Evolutionary conservation across 2,888 invertebrate genomes (phyloP), one percentile per base, ranked within the genome.

Genomic region (Clusia tigrina): DNA sequence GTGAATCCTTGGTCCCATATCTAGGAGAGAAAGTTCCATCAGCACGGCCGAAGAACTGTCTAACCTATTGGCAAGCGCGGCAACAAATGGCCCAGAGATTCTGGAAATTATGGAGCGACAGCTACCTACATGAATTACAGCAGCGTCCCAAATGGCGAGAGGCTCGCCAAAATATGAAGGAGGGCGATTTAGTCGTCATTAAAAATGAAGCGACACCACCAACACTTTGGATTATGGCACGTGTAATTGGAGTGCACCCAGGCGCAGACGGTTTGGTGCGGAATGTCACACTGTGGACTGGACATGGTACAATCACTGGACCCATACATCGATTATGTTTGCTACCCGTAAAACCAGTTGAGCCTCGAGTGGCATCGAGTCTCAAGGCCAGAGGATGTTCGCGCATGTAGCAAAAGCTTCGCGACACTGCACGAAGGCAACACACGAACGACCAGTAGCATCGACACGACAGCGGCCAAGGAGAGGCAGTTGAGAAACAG

Each of bases 61-160:
- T n/a, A n/a, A n/a, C n/a, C n/a, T n/a, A n/a, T n/a, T n/a, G n/a
- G n/a, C n/a, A n/a, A n/a, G n/a, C n/a, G n/a, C n/a, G n/a, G n/a
- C n/a, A n/a, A n/a, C n/a, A n/a, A n/a, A n/a, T n/a, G n/a, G n/a
- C n/a, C n/a, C n/a, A n/a, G n/a, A n/a, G n/a, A n/a, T n/a, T n/a
- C n/a, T n/a, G n/a, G n/a, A n/a, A n/a, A n/a, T n/a, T n/a, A n/a
- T n/a, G n/a, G n/a, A n/a, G n/a, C n/a, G n/a, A n/a, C n/a, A n/a
- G n/a, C n/a, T 66, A 66, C 37, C 53, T 65, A 2, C 63, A 63
- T 10, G 58, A 62, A 26, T 60, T 66, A 2, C 63, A 65, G 42
- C 66, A 65, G 25, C 60, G 62, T 10, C 62, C 66, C 18, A 66
- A 67, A 55, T 65, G 64, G 65, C 54, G 58, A 3, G 54, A 68